Conservation (phyloP, 1,140 invertebrate genomes). For the Aphidius ervi region DNA sequence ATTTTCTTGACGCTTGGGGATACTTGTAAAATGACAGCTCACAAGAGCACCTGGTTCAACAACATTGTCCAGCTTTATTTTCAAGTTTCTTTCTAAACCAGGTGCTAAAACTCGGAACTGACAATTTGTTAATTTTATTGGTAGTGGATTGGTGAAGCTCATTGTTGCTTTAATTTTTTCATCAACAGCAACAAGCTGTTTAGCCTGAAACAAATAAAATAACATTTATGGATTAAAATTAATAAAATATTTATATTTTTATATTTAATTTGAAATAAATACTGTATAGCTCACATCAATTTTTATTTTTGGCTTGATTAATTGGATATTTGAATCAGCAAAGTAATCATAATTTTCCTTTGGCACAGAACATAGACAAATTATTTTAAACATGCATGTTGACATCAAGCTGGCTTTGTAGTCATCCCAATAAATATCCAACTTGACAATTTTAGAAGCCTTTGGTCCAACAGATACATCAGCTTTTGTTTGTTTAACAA, state of each 20-base stretch:
- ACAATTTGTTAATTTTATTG: conserved; percentile 68
- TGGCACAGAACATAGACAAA: conserved; percentile 73
- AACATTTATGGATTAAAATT: no score
- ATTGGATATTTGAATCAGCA: conserved; percentile 83
- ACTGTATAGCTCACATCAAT: conserved; percentile 56
- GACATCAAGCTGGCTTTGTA: conserved; percentile 74
- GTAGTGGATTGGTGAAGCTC: conserved; percentile 79
- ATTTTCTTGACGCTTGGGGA: conserved; percentile 66
- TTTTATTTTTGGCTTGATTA: conserved; percentile 84
- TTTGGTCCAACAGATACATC: conserved; percentile 63
- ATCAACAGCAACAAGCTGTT: conserved; percentile 58
- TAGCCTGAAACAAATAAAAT: conserved; percentile 39
- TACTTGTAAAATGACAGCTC: conserved; percentile 66
- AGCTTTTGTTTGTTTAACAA: conserved; percentile 67
- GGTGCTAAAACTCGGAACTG: conserved; percentile 76
- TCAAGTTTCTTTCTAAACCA: conserved; percentile 66
- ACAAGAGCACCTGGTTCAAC: conserved; percentile 63
- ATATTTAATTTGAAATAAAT: no score
- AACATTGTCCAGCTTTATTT: conserved; percentile 62
- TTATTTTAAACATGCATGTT: conserved; percentile 79
- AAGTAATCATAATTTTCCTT: conserved; percentile 85
- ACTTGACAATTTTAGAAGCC: conserved; percentile 60
- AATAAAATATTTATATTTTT: no score
- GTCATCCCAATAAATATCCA: conserved; percentile 75
- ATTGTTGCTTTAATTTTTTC: conserved; percentile 64